Evolutionary conservation across 1,140 invertebrate species (phyloP), one percentile per base, ranked within the genome.

Genomic region (Battus philenor): DNA sequence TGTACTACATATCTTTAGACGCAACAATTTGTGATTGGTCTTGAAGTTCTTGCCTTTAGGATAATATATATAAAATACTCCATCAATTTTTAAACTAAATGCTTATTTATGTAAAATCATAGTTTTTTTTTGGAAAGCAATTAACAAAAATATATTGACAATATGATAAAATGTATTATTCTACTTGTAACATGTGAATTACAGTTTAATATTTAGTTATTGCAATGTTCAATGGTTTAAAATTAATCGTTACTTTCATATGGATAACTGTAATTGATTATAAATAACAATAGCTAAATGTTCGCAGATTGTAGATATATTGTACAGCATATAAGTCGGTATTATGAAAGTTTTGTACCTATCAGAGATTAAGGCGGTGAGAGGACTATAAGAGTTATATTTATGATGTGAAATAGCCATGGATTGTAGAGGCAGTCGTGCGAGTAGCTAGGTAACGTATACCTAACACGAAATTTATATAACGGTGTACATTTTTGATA

Each of bases 401-500:
- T 67, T 68, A 73, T 64, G 53, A 50, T 50, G 58, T 66, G 58
- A 68, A 70, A 68, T 68, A 68, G 52, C 64, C 65, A 60, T 55
- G 57, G 60, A 60, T 47, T 60, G 56, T 46, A 58, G 58, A 59
- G 47, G 54, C 31, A 30, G 47, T 50, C 61, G 61, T 56, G 62
- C 57, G 62, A 70, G 59, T 69, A 76, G 61, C 58, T 80, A 75
- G 81, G 80, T 86, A 83, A 86, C 79, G 77, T 86, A 84, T 83
- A 86, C 80, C 78, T 75, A 57, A 70, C 59, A 78, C 76, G 68
- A 85, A 81, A 81, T 83, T 84, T 86, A 84, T 86, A 86, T 87
- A 74, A 78, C 70, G 83, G 78, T 87, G 85, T 87, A 86, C 80
- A 86, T 87, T 87, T 86, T 87, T 87, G 83, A 86, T 87, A 87